Evolutionary conservation across 2,113 vertebrate genomes (phyloP).

Genomic region (Tyto alba): DNA sequence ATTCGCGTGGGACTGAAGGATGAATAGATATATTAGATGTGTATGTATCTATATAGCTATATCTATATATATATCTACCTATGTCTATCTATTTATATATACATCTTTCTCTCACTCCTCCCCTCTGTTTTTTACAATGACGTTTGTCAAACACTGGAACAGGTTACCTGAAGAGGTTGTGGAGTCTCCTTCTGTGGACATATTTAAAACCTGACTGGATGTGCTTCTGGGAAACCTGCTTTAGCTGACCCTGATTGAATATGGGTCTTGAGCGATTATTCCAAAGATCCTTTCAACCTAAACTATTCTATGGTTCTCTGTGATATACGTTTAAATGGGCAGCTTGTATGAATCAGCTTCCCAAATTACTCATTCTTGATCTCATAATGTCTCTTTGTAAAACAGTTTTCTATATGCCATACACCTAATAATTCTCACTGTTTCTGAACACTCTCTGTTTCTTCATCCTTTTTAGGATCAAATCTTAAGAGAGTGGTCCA

Average conservation of each 20-base stretch:
- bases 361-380: not conserved
- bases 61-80: not conserved
- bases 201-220: not conserved
- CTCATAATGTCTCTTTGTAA: not conserved
- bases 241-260: not conserved
- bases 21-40: not conserved
- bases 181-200: not conserved
- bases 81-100: rapidly evolving
- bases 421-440: not conserved
- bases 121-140: not conserved
- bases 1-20: not conserved
- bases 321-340: not conserved
- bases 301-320: not conserved
- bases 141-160: not conserved
- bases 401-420: not conserved
- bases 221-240: not conserved
- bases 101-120: rapidly evolving
- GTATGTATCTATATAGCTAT: not conserved
- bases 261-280: not conserved
- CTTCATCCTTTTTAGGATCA: not conserved
- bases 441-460: not conserved
- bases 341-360: not conserved
- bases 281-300: not conserved
- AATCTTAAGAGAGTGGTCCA: not conserved
- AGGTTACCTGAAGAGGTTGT: not conserved